Evolutionary conservation across 1,140 invertebrate species (phyloP), one percentile per base, ranked within the genome.

Genomic region (Mycetomoellerius zeteki): DNA sequence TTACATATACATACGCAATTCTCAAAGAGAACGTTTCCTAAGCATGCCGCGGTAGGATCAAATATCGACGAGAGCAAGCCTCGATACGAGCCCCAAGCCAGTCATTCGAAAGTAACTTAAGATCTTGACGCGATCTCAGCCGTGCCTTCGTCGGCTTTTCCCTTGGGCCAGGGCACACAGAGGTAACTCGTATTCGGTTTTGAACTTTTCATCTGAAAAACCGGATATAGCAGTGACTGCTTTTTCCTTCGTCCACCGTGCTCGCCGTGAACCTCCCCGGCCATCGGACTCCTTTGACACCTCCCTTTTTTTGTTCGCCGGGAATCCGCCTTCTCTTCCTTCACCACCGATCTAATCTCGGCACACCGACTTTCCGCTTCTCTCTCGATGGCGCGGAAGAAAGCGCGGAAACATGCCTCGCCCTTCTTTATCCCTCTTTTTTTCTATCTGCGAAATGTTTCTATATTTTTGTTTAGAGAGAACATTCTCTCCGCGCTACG

Each of bases 41-140:
- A 58, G 64, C 58, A 86, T 76, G 27, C 27, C 50, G 65, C 43
- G 69, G 89, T 73, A 82, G 65, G 72, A 86, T 90, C 78, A 64
- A 88, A 85, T 88, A 88, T 90, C 78, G 58, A 75, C 56, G 73
- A 60, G 43, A 65, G 58, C 54, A 33, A 81, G 50, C 33, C 76
- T 24, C 37, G 60, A 58, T 88, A 88, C 76, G 72, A 89, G 56
- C 86, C 90, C 89, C 90, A 81, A 69, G 85, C 71, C 87, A 90
- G 85, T 87, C 85, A 87, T 91, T 89, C 90, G 78, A 65, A 91
- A 91, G 85, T 87, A 89, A 89, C 85, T 91, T 87, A 89, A 91
- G 89, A 91, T 91, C 75, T 77, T 86, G 87, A 88, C 86, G 71
- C 64, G 56, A 62, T 82, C 85, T 87, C 60, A 75, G 24, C 58